Evolutionary conservation across 30 jellyfish, hydroid and myxozoan genomes (phyloP).

Genomic region (Pseudorhiza aurosa): DNA sequence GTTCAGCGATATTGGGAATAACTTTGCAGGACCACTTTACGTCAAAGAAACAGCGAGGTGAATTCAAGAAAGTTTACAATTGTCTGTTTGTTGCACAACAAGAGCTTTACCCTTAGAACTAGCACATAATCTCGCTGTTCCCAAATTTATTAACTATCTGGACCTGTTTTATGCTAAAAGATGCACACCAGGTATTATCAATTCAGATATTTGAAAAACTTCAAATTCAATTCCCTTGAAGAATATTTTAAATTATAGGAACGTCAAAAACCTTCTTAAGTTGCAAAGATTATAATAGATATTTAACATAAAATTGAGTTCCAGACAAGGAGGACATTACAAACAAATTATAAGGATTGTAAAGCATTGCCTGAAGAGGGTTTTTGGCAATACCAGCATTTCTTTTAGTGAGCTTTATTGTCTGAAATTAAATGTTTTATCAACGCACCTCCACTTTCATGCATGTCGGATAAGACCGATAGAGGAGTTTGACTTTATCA

Average conservation of each 20-base stretch:
- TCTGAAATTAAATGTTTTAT: conserved; percentile 11
- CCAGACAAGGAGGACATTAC: conserved; percentile 39
- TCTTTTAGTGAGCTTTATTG: conserved; percentile 13
- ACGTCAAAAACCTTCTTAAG: not conserved
- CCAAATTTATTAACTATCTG: conserved; percentile 15
- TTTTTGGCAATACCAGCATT: conserved; percentile 16
- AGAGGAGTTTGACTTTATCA: conserved; percentile 43
- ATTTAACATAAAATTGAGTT: conserved; percentile 26
- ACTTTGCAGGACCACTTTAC: conserved; percentile 43
- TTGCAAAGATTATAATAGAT: conserved; percentile 7
- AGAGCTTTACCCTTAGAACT: conserved; percentile 38
- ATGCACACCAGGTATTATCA: conserved; percentile 13
- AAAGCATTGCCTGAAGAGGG: conserved; percentile 17
- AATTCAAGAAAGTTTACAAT: conserved; percentile 16
- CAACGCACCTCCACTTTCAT: conserved; percentile 43
- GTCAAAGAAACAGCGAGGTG: not conserved
- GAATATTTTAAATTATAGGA: not conserved
- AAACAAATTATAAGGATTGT: conserved; percentile 26
- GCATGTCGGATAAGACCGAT: not conserved
- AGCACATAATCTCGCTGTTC: not conserved
- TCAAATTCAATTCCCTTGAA: conserved; percentile 3
- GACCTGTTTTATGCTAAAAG: conserved; percentile 26
- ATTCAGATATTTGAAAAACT: conserved; percentile 35
- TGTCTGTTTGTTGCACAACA: conserved; percentile 34
- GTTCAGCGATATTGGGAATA: conserved; percentile 27